Evolutionary conservation across 2,797 vertebrate species (phyloP).

Genomic region (Malacoctenus gilli): DNA sequence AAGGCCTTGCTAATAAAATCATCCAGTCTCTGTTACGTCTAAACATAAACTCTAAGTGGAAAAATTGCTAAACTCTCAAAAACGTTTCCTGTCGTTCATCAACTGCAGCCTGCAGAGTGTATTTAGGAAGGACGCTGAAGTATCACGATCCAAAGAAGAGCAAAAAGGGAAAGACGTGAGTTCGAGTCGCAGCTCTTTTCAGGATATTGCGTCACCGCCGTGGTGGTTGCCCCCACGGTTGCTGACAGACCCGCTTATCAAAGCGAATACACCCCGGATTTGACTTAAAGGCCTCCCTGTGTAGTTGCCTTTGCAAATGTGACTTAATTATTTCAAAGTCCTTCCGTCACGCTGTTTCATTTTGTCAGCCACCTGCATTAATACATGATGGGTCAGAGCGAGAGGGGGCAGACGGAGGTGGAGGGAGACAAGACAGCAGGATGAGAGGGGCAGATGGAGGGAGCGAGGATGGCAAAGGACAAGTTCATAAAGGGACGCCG

Average conservation of each 20-base stretch:
- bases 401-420: not conserved
- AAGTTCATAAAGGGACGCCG: constrained; percentile 35
- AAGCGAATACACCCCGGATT: not conserved
- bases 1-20: too few species aligned
- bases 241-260: not conserved
- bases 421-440: constrained; percentile 1
- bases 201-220: not conserved
- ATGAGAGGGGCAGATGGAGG: constrained; percentile 24
- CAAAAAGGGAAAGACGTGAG: too few species aligned
- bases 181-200: not conserved
- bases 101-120: too few species aligned
- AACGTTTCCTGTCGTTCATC: too few species aligned
- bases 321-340: constrained; percentile 25
- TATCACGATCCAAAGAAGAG: too few species aligned
- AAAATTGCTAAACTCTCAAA: too few species aligned
- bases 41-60: too few species aligned
- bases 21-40: too few species aligned
- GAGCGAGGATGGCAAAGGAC: constrained; percentile 2
- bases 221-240: not conserved
- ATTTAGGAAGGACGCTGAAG: too few species aligned
- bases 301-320: constrained; percentile 4
- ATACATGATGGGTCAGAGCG: constrained; percentile 6
- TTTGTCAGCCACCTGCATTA: not conserved
- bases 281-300: not conserved
- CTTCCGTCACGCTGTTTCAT: constrained; percentile 2